These are phyloP conservation scores for Peromyscus eremicus DNA, from an alignment of 2,797 vertebrate genomes.

Conservation along the genomic window DNA sequence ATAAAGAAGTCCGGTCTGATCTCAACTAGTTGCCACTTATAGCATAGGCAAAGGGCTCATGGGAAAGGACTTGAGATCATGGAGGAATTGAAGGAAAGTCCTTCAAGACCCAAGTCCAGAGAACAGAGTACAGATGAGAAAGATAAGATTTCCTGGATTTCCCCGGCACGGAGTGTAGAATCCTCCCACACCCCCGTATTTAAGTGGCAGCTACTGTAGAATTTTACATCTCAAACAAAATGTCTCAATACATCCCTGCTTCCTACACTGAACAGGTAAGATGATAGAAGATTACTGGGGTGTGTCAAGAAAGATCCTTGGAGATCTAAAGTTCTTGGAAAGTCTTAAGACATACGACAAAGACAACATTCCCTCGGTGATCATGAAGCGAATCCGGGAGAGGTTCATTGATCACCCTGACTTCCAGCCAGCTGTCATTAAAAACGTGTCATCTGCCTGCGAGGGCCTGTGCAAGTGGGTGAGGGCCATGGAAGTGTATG, in stretches of 20 bases:
- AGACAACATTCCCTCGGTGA: conserved; percentile 92
- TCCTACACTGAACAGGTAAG: conserved; percentile 90
- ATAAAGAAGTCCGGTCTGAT: neutral
- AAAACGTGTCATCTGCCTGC: conserved; percentile 96
- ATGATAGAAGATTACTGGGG: conserved; percentile 98
- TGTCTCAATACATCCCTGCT: neutral
- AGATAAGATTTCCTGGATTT: neutral
- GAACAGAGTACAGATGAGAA: neutral
- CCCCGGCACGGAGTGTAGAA: neutral
- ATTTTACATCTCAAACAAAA: conserved; percentile 18
- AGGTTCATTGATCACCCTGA: conserved; percentile 94
- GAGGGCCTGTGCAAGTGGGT: conserved; percentile 98
- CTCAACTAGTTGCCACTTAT: neutral
- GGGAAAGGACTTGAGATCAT: neutral
- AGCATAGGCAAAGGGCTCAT: neutral
- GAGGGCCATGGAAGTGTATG: conserved; percentile 95
- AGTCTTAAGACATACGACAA: conserved; percentile 94
- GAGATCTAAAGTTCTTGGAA: conserved; percentile 96
- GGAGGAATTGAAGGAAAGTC: neutral
- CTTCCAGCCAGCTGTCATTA: conserved; percentile 94
- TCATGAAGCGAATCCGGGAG: conserved; percentile 95
- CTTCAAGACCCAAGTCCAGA: neutral
- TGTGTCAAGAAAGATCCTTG: conserved; percentile 95
- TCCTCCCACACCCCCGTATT: neutral
- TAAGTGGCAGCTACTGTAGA: neutral